Percentiles rank a stretch among this genome's conserved stretches.
phyloP scores from a whole-genome alignment of 2,797 vertebrate genomes.

The Muscicapa striata region DNA sequence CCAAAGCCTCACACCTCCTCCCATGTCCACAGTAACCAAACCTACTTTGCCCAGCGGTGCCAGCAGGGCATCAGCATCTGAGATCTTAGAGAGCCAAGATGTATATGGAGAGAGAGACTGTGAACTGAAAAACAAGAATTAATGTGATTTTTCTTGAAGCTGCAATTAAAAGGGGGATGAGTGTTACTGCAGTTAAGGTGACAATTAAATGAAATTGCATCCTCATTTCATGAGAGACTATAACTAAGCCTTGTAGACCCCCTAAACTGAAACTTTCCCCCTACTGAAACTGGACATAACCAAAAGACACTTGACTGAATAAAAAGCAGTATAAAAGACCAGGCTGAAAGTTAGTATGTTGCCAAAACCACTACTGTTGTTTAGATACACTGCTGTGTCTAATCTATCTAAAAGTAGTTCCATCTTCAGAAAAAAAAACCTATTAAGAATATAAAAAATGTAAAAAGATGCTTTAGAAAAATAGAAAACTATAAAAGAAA shows the following conservation, averaged over 20 bases:
- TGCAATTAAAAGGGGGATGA: not conserved
- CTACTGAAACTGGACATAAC: not conserved
- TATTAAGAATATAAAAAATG: not conserved
- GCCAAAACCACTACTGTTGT: not conserved
- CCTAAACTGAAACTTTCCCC: not conserved
- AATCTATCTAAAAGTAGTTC: not conserved
- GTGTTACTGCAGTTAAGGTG: not conserved
- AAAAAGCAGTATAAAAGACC: not conserved
- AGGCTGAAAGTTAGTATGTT: not conserved
- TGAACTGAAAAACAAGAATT: conserved; percentile 78
- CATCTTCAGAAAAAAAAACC: not conserved
- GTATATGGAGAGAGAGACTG: conserved; percentile 88
- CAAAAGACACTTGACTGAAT: not conserved
- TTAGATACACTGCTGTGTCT: not conserved
- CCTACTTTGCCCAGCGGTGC: conserved; percentile 83
- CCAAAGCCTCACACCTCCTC: conserved; percentile 91
- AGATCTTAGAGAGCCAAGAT: conserved; percentile 89
- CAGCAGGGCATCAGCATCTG: conserved; percentile 86
- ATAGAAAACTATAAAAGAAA: not conserved
- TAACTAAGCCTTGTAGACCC: not conserved
- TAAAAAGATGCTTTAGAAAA: not conserved
- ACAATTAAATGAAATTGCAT: not conserved
- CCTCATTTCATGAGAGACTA: not conserved
- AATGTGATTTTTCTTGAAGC: not conserved
- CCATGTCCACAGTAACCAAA: conserved; percentile 92